Evolutionary conservation across 2,888 invertebrate genomes (phyloP).

Genomic region (Hipparchia sbordonii): DNA sequence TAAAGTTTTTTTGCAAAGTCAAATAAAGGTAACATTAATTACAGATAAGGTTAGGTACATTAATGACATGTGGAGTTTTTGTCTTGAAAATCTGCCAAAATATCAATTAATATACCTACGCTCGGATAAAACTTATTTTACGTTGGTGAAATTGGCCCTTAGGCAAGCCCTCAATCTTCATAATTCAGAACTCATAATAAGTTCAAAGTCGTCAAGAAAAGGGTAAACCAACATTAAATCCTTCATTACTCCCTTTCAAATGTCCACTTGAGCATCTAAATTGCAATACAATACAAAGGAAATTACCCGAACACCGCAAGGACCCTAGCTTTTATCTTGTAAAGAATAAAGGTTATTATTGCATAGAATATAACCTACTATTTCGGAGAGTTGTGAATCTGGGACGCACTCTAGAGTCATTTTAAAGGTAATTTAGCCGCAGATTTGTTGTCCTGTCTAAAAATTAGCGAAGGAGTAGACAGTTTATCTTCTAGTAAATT

Average conservation of each 20-base stretch:
- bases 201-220: not conserved
- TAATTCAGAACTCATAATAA: not conserved
- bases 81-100: too few species aligned
- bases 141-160: too few species aligned
- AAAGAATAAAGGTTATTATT: constrained; percentile 25
- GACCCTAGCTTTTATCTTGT: constrained; percentile 16
- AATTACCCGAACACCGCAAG: constrained; percentile 8
- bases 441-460: constrained; percentile 13
- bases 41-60: too few species aligned
- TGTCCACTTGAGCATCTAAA: constrained; percentile 28
- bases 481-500: not conserved
- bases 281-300: constrained; percentile 27
- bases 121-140: too few species aligned
- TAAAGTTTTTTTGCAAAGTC: not conserved
- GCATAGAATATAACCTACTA: constrained; percentile 16
- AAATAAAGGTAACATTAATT: not conserved
- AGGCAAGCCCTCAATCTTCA: too few species aligned
- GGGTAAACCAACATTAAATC: not conserved
- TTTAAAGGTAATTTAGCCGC: constrained; percentile 38
- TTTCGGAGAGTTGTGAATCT: constrained; percentile 31
- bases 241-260: constrained; percentile 30
- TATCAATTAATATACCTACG: too few species aligned
- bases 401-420: constrained; percentile 36
- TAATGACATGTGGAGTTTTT: too few species aligned
- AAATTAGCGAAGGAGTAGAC: not conserved